Evolutionary conservation across 2,113 vertebrate genomes (phyloP).

Genomic region (Felis chaus): DNA sequence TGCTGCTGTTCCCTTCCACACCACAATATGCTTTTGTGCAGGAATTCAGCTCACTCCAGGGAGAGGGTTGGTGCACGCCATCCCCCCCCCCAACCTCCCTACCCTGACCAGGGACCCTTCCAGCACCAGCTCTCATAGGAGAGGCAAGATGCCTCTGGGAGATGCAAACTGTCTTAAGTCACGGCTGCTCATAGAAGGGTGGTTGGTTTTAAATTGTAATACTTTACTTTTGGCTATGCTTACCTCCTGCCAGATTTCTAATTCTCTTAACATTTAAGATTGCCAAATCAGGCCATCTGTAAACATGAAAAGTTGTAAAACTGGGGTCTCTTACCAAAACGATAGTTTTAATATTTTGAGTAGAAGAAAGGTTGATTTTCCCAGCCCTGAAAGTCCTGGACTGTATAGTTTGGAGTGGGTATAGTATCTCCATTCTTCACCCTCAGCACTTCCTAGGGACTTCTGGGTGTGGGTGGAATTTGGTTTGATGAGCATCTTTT

Average conservation of each 20-base stretch:
- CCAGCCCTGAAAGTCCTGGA: background rate
- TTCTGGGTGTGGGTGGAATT: background rate
- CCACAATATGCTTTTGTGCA: background rate
- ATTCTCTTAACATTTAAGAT: slow-evolving; percentile 80
- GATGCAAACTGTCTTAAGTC: slow-evolving; percentile 58
- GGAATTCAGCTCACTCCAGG: background rate
- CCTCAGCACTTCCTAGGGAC: background rate
- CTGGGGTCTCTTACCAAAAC: slow-evolving; percentile 76
- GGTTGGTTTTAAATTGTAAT: slow-evolving; percentile 75
- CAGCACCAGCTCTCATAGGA: slow-evolving; percentile 49
- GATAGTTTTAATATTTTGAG: slow-evolving; percentile 63
- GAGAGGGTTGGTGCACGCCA: background rate
- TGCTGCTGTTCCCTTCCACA: background rate
- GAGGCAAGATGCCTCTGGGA: slow-evolving; percentile 31
- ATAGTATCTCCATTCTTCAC: accelerated
- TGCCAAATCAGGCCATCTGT: slow-evolving; percentile 88
- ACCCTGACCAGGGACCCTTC: background rate
- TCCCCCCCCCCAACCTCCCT: background rate
- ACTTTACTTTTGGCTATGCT: slow-evolving; percentile 83
- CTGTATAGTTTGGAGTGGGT: background rate
- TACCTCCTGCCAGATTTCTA: slow-evolving; percentile 83
- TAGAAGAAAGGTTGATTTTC: slow-evolving; percentile 56
- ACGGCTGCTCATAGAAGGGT: slow-evolving; percentile 57
- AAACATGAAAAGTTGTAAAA: slow-evolving; percentile 80
- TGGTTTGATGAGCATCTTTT: background rate